Conservation (phyloP, 2,797 vertebrate species). For the Pogoniulus pusillus region DNA sequence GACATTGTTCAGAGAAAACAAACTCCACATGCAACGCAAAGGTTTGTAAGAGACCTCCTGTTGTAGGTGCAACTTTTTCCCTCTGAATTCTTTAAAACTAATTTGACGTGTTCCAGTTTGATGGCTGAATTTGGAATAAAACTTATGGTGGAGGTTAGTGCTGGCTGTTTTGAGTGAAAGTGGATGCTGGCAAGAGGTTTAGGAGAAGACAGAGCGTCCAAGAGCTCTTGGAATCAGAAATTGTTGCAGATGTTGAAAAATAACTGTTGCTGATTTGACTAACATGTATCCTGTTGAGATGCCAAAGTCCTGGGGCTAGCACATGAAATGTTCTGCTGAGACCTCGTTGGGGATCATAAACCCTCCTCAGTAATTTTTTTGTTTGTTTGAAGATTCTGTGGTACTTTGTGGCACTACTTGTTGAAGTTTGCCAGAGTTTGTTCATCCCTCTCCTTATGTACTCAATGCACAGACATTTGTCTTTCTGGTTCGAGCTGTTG, state of each 20-base stretch:
- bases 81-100: not conserved
- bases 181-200: not conserved
- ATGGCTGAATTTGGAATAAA: constrained; percentile 27
- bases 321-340: not conserved
- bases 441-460: not conserved
- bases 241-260: constrained; percentile 48
- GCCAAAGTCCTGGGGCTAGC: not conserved
- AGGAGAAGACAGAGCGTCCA: not conserved
- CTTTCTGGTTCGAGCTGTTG: not conserved
- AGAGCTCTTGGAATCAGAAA: constrained; percentile 17
- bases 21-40: not conserved
- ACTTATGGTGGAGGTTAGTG: not conserved
- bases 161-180: not conserved
- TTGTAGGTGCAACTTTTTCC: not conserved
- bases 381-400: too few species aligned
- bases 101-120: not conserved
- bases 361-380: not conserved
- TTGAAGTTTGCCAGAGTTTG: not conserved
- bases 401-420: not conserved
- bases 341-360: not conserved
- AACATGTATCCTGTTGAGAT: not conserved
- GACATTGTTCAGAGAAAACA: not conserved
- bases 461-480: not conserved
- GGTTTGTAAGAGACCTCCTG: not conserved
- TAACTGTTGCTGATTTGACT: constrained; percentile 16